Base-by-base conservation (phyloP, 1,140 invertebrate genomes). In the Antheraea mylitta region DNA sequence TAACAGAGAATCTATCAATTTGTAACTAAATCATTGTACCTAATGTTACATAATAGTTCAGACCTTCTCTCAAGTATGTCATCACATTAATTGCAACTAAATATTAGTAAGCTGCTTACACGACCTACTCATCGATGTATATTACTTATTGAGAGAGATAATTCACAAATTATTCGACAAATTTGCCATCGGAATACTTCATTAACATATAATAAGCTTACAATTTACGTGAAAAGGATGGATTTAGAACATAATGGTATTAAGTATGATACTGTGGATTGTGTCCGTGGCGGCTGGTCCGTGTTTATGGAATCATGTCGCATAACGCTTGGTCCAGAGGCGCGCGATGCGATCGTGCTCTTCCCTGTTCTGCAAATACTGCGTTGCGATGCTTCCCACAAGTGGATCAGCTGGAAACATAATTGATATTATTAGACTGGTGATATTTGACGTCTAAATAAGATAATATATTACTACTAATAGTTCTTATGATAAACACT, bases 301-400 rank as follows among this genome's bases (percentile, higher is more conserved):
- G 58, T n/a, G 77, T 75, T 82, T 76, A 78, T 18, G 75, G 48
- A 85, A 94, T 97, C 97, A 98, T 94, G 97, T 98, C 68, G 98
- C 98, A 91, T 98, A 99, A 81, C 98, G 95, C 92, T 99, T 99
- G 79, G 98, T 99, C 99, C 99, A 99, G 75, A 99, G 95, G 87
- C 98, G 95, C 74, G 99, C 99, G 90, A 98, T 98, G 87, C 98
- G 96, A 93, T 99, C 99, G 85, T 99, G 98, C 91, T 99, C 98
- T 92, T 98, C 97, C 67, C 98, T 94, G 93, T 99, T 99, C 90
- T 98, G 97, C 76, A 99, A 94, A 94, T 99, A 99, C 94, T 99
- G 98, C 74, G 98, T 98, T 48, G 98, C 98, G 94, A 99, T 99
- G 91, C 97, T 99, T 68, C 98, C 98, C 53, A 99, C 99, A 80